Percentiles rank a stretch among this genome's conserved stretches.
phyloP scores from a whole-genome alignment of 2,113 vertebrate species.

The Chascanopsetta lugubris region DNA sequence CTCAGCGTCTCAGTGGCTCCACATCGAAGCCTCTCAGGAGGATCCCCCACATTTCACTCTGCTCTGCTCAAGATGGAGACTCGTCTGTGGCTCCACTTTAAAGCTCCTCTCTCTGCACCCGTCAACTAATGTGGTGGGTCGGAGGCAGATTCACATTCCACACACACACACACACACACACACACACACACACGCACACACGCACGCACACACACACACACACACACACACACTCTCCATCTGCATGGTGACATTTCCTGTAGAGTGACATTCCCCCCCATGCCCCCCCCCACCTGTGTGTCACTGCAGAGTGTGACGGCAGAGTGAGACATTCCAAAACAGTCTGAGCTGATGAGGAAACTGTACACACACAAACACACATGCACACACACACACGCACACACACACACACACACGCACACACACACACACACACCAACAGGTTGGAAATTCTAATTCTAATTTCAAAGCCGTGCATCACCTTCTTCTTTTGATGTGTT shows the following conservation, averaged over 20 bases:
- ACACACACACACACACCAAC: constrained; percentile 5
- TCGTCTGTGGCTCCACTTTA: not conserved
- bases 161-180: not conserved
- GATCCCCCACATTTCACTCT: not conserved
- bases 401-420: constrained; percentile 17
- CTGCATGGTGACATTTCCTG: constrained; percentile 50
- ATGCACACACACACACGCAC: not conserved
- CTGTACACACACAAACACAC: not conserved
- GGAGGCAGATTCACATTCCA: constrained; percentile 44
- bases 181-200: not conserved
- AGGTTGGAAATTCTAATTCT: too few species aligned
- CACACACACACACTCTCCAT: not conserved
- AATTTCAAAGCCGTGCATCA: too few species aligned
- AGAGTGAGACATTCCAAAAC: constrained; percentile 23
- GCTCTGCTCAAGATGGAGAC: too few species aligned
- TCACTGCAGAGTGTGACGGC: constrained; percentile 19
- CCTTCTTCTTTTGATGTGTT: too few species aligned
- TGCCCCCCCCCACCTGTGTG: not conserved
- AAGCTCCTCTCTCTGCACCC: not conserved
- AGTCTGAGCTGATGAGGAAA: constrained; percentile 11
- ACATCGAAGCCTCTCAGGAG: too few species aligned
- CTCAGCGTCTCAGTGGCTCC: too few species aligned
- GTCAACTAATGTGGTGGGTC: not conserved
- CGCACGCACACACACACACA: not conserved
- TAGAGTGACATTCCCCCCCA: constrained; percentile 55